Conservation (phyloP, 1,140 invertebrate species). For the Neotoxoptera formosana region DNA sequence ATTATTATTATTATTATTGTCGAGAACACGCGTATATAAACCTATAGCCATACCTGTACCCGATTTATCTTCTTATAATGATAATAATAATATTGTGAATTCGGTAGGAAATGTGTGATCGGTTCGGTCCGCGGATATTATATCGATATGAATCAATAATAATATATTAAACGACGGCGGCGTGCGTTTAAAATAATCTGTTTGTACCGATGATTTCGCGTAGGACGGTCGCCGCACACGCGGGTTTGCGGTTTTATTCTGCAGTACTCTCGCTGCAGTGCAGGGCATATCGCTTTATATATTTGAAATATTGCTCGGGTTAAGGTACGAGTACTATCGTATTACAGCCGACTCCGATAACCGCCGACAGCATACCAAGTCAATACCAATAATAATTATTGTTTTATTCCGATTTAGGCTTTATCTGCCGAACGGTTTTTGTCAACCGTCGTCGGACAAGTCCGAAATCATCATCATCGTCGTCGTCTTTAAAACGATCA, state of each 20-base stretch:
- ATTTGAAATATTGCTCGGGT: too few relatives aligned
- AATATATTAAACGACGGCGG: too few relatives aligned
- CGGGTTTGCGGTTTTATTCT: not conserved
- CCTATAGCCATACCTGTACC: too few relatives aligned
- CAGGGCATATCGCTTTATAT: not conserved
- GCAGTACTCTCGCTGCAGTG: not conserved
- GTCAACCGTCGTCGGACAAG: not conserved
- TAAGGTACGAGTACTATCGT: not conserved
- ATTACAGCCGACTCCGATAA: not conserved
- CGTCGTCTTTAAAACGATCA: not conserved
- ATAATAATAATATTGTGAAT: not conserved
- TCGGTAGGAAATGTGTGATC: not conserved
- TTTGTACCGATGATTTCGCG: not conserved
- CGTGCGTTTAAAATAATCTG: slow-evolving; percentile 13
- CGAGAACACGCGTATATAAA: not conserved
- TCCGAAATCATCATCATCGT: too few relatives aligned
- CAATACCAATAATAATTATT: too few relatives aligned
- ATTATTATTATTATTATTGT: not conserved
- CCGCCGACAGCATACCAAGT: too few relatives aligned
- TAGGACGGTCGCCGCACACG: not conserved
- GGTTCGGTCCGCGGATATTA: not conserved
- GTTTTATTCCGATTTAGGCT: too few relatives aligned
- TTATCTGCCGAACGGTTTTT: too few relatives aligned
- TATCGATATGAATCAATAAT: not conserved
- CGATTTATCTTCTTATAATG: not conserved